Evolutionary conservation across 92 coral and sea anemone species (phyloP), one percentile per base, ranked within the genome.

Genomic region (Porites lobata): DNA sequence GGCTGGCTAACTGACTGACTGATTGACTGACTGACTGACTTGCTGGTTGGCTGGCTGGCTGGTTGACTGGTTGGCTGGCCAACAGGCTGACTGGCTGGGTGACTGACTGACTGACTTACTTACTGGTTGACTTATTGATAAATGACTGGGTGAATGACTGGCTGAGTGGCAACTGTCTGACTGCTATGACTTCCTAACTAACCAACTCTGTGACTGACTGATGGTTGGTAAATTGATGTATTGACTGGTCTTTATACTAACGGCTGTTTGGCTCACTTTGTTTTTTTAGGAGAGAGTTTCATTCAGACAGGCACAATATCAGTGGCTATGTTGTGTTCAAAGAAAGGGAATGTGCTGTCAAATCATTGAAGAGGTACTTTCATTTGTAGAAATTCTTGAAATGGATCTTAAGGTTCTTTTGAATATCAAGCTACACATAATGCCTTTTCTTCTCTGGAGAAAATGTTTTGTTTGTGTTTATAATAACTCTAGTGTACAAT

Each of bases 241-340:
- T 71, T 71, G 50, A 11, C 15, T 3, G n/a, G 18, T 15, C 18
- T 69, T 9, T 7, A 38, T 22, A 18, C 47, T 43, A 69, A 20
- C 0, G 19, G n/a, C 13, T 81, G 22, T 29, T 26, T 53, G 69
- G 32, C 50, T 53, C 47, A 9, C 9, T n/a, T 53, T 14, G 15
- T 6, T 71, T 71, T 81, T 62, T 8, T 71, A 97, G 99, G 85
- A 92, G 87, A 77, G 95, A 96, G 74, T 95, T 92, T 80, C 98
- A 97, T 83, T 82, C 93, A 62, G 94, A 91, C 63, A 79, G 98
- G 69, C 90, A 92, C 57, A 92, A 84, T 72, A 64, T 97, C 70
- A 97, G 95, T 94, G 98, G 98, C 24, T 97, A 97, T 91, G 91
- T 97, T 78, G 99, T 97, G 47, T 97, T 93, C 69, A 85, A 92